Base-by-base conservation (phyloP, 92 coral and sea anemone genomes). In the Scolanthus callimorphus region DNA sequence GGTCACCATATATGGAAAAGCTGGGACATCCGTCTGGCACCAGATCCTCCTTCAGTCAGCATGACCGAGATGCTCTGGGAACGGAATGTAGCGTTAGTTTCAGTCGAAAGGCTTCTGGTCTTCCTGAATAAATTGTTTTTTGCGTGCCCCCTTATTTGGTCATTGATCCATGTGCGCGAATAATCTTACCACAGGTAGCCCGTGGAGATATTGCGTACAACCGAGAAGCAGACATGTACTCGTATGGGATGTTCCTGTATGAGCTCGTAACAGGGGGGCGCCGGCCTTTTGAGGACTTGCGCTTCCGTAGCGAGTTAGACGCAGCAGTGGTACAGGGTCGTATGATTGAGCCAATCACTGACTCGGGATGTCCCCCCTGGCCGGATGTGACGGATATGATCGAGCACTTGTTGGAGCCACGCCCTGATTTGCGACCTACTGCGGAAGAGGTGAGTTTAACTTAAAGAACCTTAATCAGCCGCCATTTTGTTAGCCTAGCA, bases 221-320 rank as follows among this genome's bases (percentile, higher is more conserved):
- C 83, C 73, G 79, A 53, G 81, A 89, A 44, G 92, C 81, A 11
- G 99, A 94, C 52, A 76, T 94, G 85, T 94, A 88, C 59, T 94
- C 99, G 2, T 78, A 84, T 31, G 99, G 99, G 6, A 94, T 94
- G 94, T 72, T 94, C 11, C 85, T 94, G 9, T 94, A 94, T 31
- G 99, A 88, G 64, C 80, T 94, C 29, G 96, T 90, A 37, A 94
- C 99, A 12, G 96, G 92, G 11, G 99, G 99, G 11, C 70, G 67
- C 41, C 82, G 84, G 45, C 99, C 99, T 17, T 94, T 94, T 71
- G 95, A 79, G 30, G 91, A 94, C 77, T 80, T 94, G 26, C 91
- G 81, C 43, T 94, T 94, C 64, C 77, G 94, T 20, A 82, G 79
- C 39, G 94, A 94, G 64, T 57, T 88, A 15, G 99, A 94, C 26